A percentile compares a stretch with the other conserved stretches of the same genome.
Conservation (phyloP, 2,888 invertebrate genomes). For the Orchesellides sinensis region DNA sequence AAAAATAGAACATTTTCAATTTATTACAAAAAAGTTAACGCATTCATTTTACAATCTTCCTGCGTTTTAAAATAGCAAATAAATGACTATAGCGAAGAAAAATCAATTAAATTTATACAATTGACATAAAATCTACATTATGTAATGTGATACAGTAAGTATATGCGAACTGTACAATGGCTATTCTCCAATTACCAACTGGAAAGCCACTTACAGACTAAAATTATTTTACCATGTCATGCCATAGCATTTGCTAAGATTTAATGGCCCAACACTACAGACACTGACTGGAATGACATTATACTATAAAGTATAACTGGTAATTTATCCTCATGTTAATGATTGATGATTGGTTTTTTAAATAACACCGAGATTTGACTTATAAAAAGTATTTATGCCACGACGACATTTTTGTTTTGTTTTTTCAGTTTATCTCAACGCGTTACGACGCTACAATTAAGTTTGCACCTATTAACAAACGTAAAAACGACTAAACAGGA, state of each 20-base stretch:
- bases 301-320: too few relatives aligned
- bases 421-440: background rate
- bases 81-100: background rate
- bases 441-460: too few relatives aligned
- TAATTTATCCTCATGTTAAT: background rate
- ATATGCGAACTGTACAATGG: too few relatives aligned
- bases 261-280: background rate
- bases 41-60: slow-evolving; percentile 35
- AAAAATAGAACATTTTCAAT: slow-evolving; percentile 54
- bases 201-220: background rate
- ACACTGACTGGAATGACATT: slow-evolving; percentile 1
- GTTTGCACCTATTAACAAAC: too few relatives aligned
- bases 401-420: background rate
- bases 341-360: background rate
- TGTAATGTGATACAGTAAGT: too few relatives aligned
- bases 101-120: too few relatives aligned
- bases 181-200: too few relatives aligned
- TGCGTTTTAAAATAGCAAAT: slow-evolving; percentile 31
- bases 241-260: background rate
- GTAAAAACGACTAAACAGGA: too few relatives aligned
- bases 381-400: background rate
- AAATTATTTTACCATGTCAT: background rate
- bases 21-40: slow-evolving; percentile 51
- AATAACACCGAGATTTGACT: slow-evolving; percentile 45
- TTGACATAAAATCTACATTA: too few relatives aligned